phyloP scores from a whole-genome alignment of 1,140 invertebrate genomes.

The Apocrypta bakeri region DNA sequence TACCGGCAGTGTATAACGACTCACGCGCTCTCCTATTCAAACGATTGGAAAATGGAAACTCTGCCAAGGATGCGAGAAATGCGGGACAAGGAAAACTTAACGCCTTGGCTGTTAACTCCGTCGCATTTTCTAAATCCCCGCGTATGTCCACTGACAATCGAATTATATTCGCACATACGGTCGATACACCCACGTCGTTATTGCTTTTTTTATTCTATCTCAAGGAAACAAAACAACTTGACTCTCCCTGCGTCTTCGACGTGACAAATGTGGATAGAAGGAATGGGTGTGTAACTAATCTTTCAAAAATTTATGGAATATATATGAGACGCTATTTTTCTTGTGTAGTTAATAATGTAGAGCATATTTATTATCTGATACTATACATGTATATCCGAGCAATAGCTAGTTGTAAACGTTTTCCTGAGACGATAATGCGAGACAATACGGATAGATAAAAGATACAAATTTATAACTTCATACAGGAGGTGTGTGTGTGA shows the following conservation, averaged over 20 bases:
- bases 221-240: neutral
- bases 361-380: neutral
- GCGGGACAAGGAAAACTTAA: slow-evolving; percentile 60
- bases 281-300: neutral
- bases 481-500: neutral
- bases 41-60: slow-evolving; percentile 56
- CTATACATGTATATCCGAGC: no score
- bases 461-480: neutral
- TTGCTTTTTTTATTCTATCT: neutral
- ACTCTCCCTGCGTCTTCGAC: no score
- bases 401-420: neutral
- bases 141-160: slow-evolving; percentile 26
- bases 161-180: slow-evolving; percentile 19
- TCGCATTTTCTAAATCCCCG: slow-evolving; percentile 31
- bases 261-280: neutral
- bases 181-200: slow-evolving; percentile 18
- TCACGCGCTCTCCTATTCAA: slow-evolving; percentile 16
- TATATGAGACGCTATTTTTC: neutral
- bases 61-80: slow-evolving; percentile 63
- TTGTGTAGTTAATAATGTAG: neutral
- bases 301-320: neutral
- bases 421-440: neutral
- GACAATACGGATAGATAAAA: neutral
- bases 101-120: slow-evolving; percentile 43
- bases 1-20: neutral